These are phyloP conservation scores for Anodontia alba DNA, from an alignment of 2,888 invertebrate genomes.

Conservation along the genomic window DNA sequence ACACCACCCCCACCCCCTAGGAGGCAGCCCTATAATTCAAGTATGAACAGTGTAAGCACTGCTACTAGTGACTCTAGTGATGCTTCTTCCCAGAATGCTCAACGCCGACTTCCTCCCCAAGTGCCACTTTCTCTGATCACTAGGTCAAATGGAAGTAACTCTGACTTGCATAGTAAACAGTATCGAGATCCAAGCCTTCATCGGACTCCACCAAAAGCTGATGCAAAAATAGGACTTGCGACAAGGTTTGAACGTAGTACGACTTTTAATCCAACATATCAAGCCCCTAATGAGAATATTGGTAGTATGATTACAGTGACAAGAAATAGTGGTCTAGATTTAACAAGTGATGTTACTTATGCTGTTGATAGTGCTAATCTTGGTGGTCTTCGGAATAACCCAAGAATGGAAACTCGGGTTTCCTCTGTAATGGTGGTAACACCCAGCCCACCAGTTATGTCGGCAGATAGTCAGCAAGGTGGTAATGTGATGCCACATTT, in stretches of 20 bases:
- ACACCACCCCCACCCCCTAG: constrained; percentile 28
- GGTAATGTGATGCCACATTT: constrained; percentile 39
- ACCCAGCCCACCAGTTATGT: constrained; percentile 61
- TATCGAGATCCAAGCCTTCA: constrained; percentile 81
- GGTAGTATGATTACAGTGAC: constrained; percentile 26
- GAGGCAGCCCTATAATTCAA: constrained; percentile 26
- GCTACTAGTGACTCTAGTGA: constrained; percentile 21
- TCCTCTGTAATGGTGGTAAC: constrained; percentile 61
- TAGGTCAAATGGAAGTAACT: constrained; percentile 44
- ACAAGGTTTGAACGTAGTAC: constrained; percentile 79
- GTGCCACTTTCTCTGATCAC: constrained; percentile 59
- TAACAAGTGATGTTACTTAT: constrained; percentile 60
- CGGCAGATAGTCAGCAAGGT: constrained; percentile 52
- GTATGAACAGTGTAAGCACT: constrained; percentile 34
- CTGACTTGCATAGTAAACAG: constrained; percentile 62
- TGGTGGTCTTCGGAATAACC: constrained; percentile 10
- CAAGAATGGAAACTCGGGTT: constrained; percentile 38
- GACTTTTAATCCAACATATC: constrained; percentile 43
- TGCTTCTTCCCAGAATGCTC: constrained; percentile 36
- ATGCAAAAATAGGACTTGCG: constrained; percentile 81
- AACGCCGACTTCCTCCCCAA: constrained; percentile 62
- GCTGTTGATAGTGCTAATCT: constrained; percentile 51
- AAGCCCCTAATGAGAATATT: constrained; percentile 42
- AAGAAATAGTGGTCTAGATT: constrained; percentile 24
- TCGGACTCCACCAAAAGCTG: constrained; percentile 72